These are phyloP conservation scores for Megaleporinus macrocephalus DNA, from an alignment of 2,113 vertebrate species.

Conservation along the genomic window DNA sequence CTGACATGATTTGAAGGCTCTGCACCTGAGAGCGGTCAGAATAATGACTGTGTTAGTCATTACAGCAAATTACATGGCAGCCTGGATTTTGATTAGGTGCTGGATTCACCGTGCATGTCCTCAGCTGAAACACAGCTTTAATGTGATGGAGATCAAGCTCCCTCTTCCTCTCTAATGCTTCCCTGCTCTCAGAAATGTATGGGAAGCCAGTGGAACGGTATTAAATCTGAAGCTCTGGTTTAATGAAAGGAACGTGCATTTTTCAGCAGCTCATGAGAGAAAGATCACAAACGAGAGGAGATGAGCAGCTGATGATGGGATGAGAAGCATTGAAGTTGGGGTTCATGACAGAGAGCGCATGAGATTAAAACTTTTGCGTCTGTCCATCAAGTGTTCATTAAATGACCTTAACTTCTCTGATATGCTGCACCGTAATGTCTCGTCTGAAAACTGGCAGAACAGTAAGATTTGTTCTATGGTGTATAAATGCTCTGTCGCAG, in stretches of 20 bases:
- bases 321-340: background rate
- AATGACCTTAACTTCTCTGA: background rate
- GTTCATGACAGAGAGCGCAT: background rate
- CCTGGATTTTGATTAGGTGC: constrained; percentile 29
- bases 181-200: background rate
- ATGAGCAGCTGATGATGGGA: constrained; percentile 2
- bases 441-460: background rate
- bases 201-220: background rate
- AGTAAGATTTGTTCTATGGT: background rate
- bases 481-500: background rate
- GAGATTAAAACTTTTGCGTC: background rate
- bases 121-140: constrained; percentile 24
- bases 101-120: constrained; percentile 12
- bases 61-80: constrained; percentile 44
- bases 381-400: background rate
- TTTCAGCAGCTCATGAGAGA: background rate
- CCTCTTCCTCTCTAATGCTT: constrained; percentile 3
- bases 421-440: background rate
- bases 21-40: constrained; percentile 63
- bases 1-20: constrained; percentile 62
- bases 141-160: background rate
- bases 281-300: background rate
- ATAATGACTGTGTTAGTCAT: constrained; percentile 63
- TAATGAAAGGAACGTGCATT: background rate
- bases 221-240: background rate